A percentile compares a stretch with the other conserved stretches of the same genome.
These are phyloP conservation scores for Nemoura dubitans DNA, from an alignment of 2,888 invertebrate species.

Conservation along the genomic window DNA sequence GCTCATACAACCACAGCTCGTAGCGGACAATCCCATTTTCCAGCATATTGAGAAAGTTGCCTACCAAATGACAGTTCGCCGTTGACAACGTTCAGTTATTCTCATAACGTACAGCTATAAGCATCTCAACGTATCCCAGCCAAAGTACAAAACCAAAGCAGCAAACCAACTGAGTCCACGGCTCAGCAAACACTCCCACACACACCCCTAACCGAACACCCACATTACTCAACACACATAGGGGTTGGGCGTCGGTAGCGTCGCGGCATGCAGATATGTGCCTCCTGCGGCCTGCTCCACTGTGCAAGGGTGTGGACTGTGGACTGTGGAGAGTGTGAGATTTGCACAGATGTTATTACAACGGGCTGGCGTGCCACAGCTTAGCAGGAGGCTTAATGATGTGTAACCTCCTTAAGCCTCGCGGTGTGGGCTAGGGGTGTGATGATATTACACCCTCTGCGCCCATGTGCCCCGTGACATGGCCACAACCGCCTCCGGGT, in stretches of 20 bases:
- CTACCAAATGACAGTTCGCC: no score
- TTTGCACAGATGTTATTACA: slow-evolving; percentile 32
- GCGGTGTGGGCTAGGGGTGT: background rate
- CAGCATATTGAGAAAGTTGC: no score
- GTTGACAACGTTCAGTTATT: no score
- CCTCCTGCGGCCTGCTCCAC: background rate
- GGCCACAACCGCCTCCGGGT: slow-evolving; percentile 1
- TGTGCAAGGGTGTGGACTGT: slow-evolving; percentile 10
- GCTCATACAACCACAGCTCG: no score
- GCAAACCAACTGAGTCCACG: no score
- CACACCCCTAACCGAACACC: no score
- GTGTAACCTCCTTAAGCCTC: slow-evolving; percentile 16
- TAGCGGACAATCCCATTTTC: no score
- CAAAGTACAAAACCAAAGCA: no score
- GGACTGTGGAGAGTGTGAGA: slow-evolving; percentile 21
- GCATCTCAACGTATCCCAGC: no score
- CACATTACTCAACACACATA: no score
- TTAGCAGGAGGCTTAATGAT: slow-evolving; percentile 1
- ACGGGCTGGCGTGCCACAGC: slow-evolving; percentile 7
- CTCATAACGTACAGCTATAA: no score
- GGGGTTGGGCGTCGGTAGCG: background rate
- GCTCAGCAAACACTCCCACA: no score
- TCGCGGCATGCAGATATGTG: background rate
- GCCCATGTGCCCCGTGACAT: background rate
- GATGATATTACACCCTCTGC: background rate